Conservation (phyloP, 1,140 invertebrate genomes). For the Heterodera carotae region DNA sequence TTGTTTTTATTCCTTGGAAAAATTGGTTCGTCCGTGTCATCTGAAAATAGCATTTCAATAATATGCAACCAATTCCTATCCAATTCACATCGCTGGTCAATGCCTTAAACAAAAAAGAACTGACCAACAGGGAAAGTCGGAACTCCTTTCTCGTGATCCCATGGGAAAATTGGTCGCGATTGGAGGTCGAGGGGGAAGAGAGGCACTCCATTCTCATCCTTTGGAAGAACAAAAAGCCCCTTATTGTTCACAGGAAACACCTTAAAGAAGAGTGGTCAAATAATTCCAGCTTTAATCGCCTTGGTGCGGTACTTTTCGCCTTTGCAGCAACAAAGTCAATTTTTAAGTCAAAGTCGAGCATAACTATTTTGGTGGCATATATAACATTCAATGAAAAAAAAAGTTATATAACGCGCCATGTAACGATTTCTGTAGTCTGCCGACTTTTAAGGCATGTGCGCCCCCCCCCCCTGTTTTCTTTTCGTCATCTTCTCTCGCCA, state of each 20-base stretch:
- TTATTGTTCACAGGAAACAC: slow-evolving; percentile 35
- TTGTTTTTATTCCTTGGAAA: slow-evolving; percentile 44
- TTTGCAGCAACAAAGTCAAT: too few relatives aligned
- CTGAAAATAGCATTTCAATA: slow-evolving; percentile 22
- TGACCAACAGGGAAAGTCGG: slow-evolving; percentile 20
- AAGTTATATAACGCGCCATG: too few relatives aligned
- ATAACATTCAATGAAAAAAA: too few relatives aligned
- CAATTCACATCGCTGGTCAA: too few relatives aligned
- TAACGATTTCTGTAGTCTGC: too few relatives aligned
- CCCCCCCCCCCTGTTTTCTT: too few relatives aligned
- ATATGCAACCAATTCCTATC: too few relatives aligned
- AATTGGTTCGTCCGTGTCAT: slow-evolving; percentile 48
- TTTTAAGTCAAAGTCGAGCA: too few relatives aligned
- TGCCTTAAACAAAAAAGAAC: not conserved
- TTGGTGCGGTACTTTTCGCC: too few relatives aligned
- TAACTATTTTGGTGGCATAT: too few relatives aligned
- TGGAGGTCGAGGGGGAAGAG: slow-evolving; percentile 48
- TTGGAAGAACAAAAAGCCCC: slow-evolving; percentile 37
- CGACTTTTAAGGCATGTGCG: too few relatives aligned
- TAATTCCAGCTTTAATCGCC: too few relatives aligned
- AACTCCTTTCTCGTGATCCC: slow-evolving; percentile 34
- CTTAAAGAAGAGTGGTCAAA: not conserved
- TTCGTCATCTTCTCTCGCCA: not conserved
- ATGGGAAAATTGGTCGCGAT: slow-evolving; percentile 44
- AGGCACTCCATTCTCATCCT: slow-evolving; percentile 38